Evolutionary conservation across 1,140 invertebrate genomes (phyloP).

Genomic region (Coenobita brevimanus): DNA sequence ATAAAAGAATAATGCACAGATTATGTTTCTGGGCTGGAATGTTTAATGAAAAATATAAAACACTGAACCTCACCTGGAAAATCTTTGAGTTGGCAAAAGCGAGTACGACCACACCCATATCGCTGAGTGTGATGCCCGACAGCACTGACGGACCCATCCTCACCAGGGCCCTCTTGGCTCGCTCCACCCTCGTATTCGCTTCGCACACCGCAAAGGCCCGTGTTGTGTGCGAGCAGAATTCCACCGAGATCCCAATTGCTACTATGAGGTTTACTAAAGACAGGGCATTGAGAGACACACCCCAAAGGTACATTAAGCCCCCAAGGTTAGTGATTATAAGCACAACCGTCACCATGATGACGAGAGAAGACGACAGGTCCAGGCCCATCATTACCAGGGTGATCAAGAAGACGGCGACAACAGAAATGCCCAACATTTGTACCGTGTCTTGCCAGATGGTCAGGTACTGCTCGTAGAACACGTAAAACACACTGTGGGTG

Average conservation of each 20-base stretch:
- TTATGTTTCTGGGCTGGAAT: too few species aligned
- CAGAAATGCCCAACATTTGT: conserved; percentile 82
- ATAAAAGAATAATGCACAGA: too few species aligned
- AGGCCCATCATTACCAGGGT: conserved; percentile 89
- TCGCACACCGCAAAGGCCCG: conserved; percentile 83
- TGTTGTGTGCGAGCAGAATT: conserved; percentile 94
- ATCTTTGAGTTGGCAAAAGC: conserved; percentile 94
- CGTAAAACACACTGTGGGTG: conserved; percentile 89
- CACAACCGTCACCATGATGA: conserved; percentile 83
- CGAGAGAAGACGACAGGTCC: conserved; percentile 84
- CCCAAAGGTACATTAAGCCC: conserved; percentile 94
- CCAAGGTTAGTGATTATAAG: conserved; percentile 89
- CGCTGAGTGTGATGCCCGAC: conserved; percentile 95
- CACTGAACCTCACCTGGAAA: conserved; percentile 91
- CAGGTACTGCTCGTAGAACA: conserved; percentile 96
- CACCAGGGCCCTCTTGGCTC: conserved; percentile 83
- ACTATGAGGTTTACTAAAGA: conserved; percentile 97
- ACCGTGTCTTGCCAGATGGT: conserved; percentile 88
- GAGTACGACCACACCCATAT: conserved; percentile 91
- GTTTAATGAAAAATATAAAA: too few species aligned
- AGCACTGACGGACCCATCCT: conserved; percentile 92
- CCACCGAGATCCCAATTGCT: conserved; percentile 94
- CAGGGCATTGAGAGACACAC: conserved; percentile 91
- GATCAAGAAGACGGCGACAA: conserved; percentile 86
- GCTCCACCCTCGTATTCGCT: conserved; percentile 77